phyloP scores from a whole-genome alignment of 2,113 vertebrate species.

The Scomber japonicus region DNA sequence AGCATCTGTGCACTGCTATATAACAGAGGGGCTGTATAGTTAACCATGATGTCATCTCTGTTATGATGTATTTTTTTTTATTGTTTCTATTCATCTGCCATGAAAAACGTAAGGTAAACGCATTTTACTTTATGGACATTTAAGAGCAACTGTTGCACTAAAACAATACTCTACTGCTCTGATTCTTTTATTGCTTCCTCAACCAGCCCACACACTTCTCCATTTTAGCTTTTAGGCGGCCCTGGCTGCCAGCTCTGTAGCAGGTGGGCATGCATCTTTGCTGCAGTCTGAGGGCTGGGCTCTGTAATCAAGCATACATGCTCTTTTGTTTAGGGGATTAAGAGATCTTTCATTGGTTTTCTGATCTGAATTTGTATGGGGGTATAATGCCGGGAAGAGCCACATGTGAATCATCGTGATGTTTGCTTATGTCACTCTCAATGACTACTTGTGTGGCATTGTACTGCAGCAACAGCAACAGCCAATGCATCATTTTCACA shows the following conservation, averaged over 20 bases:
- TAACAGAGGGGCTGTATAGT: slow-evolving; percentile 20
- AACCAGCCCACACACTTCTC: slow-evolving; percentile 71
- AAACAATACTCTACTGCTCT: slow-evolving; percentile 17
- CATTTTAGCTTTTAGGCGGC: slow-evolving; percentile 70
- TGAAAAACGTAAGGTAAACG: background rate
- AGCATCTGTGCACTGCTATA: slow-evolving; percentile 55
- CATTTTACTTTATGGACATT: background rate
- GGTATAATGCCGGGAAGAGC: slow-evolving; percentile 25
- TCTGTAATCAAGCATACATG: slow-evolving; percentile 54
- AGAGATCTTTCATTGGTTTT: slow-evolving; percentile 47
- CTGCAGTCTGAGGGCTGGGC: slow-evolving; percentile 78
- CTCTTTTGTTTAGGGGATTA: slow-evolving; percentile 75
- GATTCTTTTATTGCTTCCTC: slow-evolving; percentile 67
- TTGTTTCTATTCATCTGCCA: background rate
- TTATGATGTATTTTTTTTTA: background rate
- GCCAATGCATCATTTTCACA: slow-evolving; percentile 63
- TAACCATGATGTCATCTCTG: background rate
- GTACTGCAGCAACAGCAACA: slow-evolving; percentile 25
- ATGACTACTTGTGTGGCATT: too few relatives aligned
- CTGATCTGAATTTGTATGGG: slow-evolving; percentile 55
- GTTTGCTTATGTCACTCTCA: slow-evolving; percentile 44
- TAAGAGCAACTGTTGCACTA: slow-evolving; percentile 54
- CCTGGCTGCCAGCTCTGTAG: slow-evolving; percentile 58
- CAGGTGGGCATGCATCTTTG: slow-evolving; percentile 81
- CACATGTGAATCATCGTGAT: slow-evolving; percentile 58